Evolutionary conservation across 2,797 vertebrate species (phyloP).

Genomic region (Phrynocephalus forsythii): DNA sequence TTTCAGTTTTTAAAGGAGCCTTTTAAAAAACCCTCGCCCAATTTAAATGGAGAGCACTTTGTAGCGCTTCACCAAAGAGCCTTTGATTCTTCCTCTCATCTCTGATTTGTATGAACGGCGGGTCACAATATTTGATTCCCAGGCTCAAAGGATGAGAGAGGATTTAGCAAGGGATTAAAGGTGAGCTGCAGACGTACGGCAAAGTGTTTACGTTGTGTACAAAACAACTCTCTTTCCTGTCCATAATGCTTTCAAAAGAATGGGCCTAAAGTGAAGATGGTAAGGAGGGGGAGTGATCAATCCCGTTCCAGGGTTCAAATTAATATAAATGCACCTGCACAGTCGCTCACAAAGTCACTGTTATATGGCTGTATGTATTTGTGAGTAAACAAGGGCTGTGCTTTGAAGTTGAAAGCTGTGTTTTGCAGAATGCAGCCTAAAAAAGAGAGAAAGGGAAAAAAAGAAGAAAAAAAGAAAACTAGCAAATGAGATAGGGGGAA

Average conservation of each 20-base stretch:
- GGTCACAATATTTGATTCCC: not conserved
- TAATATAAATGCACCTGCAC: not conserved
- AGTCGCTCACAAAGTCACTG: not conserved
- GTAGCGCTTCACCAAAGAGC: not conserved
- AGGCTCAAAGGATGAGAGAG: slow-evolving; percentile 3
- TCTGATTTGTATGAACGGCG: slow-evolving; percentile 17
- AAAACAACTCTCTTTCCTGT: slow-evolving; percentile 10
- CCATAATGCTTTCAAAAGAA: not conserved
- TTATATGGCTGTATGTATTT: not conserved
- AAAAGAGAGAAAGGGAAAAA: not conserved
- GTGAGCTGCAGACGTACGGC: slow-evolving; percentile 12
- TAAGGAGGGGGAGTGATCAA: not conserved
- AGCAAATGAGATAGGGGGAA: not conserved
- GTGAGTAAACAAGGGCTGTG: not conserved
- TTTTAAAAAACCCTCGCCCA: slow-evolving; percentile 18
- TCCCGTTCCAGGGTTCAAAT: not conserved
- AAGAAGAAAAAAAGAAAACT: not conserved
- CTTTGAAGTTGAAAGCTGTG: not conserved
- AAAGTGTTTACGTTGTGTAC: slow-evolving; percentile 10
- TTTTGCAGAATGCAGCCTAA: not conserved
- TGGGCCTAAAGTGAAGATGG: not conserved
- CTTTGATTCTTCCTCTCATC: not conserved
- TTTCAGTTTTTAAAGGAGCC: slow-evolving; percentile 20
- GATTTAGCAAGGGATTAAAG: slow-evolving; percentile 5
- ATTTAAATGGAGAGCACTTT: slow-evolving; percentile 6